Percentiles rank a stretch among this genome's conserved stretches.
Evolutionary conservation across 2,888 invertebrate species (phyloP).

Genomic region (Ophion slaviceki): DNA sequence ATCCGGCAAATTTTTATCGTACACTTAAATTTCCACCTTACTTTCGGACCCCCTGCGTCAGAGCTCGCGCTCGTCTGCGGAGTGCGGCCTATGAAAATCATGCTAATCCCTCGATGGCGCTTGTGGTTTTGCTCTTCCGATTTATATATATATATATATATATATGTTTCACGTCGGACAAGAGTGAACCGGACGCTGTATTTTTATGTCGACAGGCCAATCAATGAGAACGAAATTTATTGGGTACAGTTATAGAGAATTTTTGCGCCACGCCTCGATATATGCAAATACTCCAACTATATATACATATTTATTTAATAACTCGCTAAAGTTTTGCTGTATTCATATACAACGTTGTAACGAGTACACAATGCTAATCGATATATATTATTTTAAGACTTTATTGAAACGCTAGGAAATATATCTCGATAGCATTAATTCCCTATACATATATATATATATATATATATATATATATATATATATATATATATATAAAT

Average conservation of each 20-base stretch:
- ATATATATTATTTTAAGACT: slow-evolving; percentile 41
- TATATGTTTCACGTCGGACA: slow-evolving; percentile 1
- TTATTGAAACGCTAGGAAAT: slow-evolving; percentile 32
- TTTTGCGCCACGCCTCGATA: slow-evolving; percentile 55
- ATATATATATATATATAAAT: too few species aligned
- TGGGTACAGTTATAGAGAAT: slow-evolving; percentile 56
- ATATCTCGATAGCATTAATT: slow-evolving; percentile 16
- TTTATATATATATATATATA: neutral
- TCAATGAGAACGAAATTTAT: slow-evolving; percentile 63
- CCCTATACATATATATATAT: neutral
- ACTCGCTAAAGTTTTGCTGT: slow-evolving; percentile 39
- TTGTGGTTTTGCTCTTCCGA: slow-evolving; percentile 25
- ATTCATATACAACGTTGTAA: slow-evolving; percentile 46
- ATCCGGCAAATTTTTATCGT: slow-evolving; percentile 36
- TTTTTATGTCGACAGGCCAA: slow-evolving; percentile 66
- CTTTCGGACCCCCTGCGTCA: slow-evolving; percentile 24
- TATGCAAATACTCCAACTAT: slow-evolving; percentile 51
- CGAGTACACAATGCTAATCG: slow-evolving; percentile 52
- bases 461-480: neutral
- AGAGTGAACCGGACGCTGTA: slow-evolving; percentile 54
- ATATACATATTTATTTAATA: slow-evolving; percentile 49
- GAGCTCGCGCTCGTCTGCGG: slow-evolving; percentile 4
- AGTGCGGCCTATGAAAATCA: slow-evolving; percentile 49
- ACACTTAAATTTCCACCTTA: slow-evolving; percentile 27
- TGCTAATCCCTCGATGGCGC: slow-evolving; percentile 56